Evolutionary conservation across 2,113 vertebrate species (phyloP), one percentile per base, ranked within the genome.

Genomic region (Pimephales promelas): DNA sequence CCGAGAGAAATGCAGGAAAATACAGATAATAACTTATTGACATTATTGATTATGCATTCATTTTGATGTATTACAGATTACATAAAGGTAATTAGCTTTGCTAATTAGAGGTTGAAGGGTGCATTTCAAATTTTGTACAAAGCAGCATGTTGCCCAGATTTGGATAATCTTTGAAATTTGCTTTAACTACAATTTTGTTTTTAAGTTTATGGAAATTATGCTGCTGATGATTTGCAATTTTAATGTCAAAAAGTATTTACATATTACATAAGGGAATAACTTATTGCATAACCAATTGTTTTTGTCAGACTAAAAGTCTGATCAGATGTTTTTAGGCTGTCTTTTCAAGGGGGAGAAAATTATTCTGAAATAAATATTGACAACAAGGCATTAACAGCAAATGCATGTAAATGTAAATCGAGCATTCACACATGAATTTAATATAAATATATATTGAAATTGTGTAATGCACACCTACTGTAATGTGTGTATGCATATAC

Each of bases 1-100:
- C 61, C 4, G 61, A 20, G 13, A 66, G 59, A 22, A 26, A 49
- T 64, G 20, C 28, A 79, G 26, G 6, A 10, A 40, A 79, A 66
- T n/a, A 22, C 40, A 79, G 18, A 66, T 20, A 79, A 66, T 22
- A 66, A 34, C 59, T 28, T 79, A 34, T 64, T 79, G 40, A 47
- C 64, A 22, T 64, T 64, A 79, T 22, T 79, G 56, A 79, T 78
- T 78, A 59, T 0, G 22, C 75, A 78, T 78, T 16, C 5, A 62
- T 62, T 79, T 47, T 62, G 8, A 61, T 61, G 36, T 61, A 61
- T 26, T 79, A 28, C 13, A 20, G 6, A 47, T 13, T 24, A 26
- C 56, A 26, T 45, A 28, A 14, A 1, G 8, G 14, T 61, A 62
- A 62, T 43, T 66, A 79, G 77, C 24, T 49, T 79, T 66, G 36